Percentiles rank a stretch among this genome's conserved stretches.
phyloP scores from a whole-genome alignment of 1,140 invertebrate genomes.

The Rhopalosiphum padi region DNA sequence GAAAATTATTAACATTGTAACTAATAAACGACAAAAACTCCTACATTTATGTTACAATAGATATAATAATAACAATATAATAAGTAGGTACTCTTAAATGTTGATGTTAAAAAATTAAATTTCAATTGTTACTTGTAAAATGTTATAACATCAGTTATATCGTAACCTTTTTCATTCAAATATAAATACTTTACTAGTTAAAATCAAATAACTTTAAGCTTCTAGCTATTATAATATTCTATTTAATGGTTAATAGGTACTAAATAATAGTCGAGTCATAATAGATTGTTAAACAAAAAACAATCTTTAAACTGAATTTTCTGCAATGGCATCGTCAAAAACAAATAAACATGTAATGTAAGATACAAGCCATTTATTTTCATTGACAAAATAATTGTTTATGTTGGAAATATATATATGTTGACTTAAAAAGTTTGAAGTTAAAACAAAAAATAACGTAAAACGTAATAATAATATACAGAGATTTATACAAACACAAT shows the following conservation, averaged over 20 bases:
- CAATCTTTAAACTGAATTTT: neutral
- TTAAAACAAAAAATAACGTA: neutral
- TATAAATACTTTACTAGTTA: neutral
- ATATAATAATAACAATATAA: neutral
- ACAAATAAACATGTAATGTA: neutral
- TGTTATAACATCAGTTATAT: neutral
- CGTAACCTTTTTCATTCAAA: neutral
- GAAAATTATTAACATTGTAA: neutral
- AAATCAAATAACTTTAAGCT: neutral
- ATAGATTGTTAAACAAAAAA: neutral
- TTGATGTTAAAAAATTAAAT: neutral
- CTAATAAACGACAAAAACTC: neutral
- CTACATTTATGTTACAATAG: neutral
- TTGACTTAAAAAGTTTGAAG: neutral
- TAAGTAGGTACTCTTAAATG: neutral
- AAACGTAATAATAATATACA: no score
- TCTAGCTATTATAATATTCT: neutral
- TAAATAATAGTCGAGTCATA: neutral
- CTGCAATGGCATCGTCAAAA: neutral
- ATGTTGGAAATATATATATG: neutral
- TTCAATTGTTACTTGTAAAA: neutral
- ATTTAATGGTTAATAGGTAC: neutral
- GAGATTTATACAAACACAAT: neutral
- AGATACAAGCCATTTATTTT: neutral
- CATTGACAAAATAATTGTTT: neutral